Evolutionary conservation across 2,888 invertebrate genomes (phyloP), one percentile per base, ranked within the genome.

Genomic region (Lepetodrilus schrolli): DNA sequence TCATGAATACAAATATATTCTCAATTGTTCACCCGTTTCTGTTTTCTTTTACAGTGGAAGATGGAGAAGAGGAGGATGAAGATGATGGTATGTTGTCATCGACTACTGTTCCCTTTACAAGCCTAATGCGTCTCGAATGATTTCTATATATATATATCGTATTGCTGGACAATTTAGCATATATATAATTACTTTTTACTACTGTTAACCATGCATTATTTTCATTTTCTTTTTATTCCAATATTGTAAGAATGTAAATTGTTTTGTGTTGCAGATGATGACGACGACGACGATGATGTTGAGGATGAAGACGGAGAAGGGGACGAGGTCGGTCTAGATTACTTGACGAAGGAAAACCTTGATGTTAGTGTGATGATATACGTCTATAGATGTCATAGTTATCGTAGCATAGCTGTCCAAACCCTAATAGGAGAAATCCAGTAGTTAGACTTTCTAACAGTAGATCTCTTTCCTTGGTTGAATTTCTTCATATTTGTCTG

Each of bases 281-380:
- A 95, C 7, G 86, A 85, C 7, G 93, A 93, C 76, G 95, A 95
- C 80, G 96, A 95, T 85, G 95, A 93, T 1, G 95, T 95, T 87
- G 95, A 94, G 80, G 95, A 95, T 85, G 94, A 94, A 83, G 94
- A 94, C 78, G 94, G 93, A 81, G 94, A 93, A 78, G 93, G 93
- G 79, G 94, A 93, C 84, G 90, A 86, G 79, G 93, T 94, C 83
- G 93, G 94, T 74, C 93, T 95, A 78, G 93, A 93, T 73, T 82
- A 83, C 80, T 78, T 85, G 81, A 76, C 80, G 68, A 94, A 94
- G 90, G 93, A 93, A 87, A 93, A 94, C 83, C 92, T 92, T 84
- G 94, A 92, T 91, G 94, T 94, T 89, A 92, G 91, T 86, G 73
- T 66, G 74, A 36, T 43, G 43, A 68, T n/a, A n/a, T n/a, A n/a